Evolutionary conservation across 2,888 invertebrate species (phyloP).

Genomic region (Ferrisia virgata): DNA sequence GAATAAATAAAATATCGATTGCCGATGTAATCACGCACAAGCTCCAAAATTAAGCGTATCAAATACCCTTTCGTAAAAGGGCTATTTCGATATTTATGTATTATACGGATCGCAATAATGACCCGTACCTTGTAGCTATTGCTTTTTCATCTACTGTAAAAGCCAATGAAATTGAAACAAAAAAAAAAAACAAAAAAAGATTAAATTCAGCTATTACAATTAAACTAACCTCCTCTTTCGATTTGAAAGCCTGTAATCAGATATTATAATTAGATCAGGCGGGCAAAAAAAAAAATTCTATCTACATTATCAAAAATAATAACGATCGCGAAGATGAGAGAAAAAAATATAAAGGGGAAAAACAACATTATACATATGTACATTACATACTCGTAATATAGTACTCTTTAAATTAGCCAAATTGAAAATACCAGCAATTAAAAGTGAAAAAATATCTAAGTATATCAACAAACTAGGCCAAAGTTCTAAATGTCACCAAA

Average conservation of each 20-base stretch:
- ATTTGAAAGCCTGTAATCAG: conserved; percentile 63
- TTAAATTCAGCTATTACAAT: neutral
- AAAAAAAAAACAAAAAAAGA: no score
- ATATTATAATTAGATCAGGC: conserved; percentile 48
- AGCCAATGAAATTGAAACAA: no score
- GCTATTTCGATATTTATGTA: neutral
- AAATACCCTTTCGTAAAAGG: neutral
- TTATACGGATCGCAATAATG: neutral
- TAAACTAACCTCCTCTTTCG: conserved; percentile 69
- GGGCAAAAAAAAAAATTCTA: conserved; percentile 46
- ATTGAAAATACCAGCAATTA: neutral
- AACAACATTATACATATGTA: neutral
- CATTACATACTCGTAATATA: neutral
- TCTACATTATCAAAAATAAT: conserved; percentile 35
- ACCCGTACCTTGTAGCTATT: neutral
- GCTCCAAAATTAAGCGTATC: conserved; percentile 4
- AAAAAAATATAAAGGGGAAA: neutral
- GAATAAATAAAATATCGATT: conserved; percentile 21
- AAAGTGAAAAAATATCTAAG: neutral
- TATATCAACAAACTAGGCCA: neutral
- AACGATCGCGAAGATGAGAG: neutral
- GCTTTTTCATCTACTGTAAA: neutral
- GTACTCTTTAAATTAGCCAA: neutral
- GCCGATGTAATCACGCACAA: conserved; percentile 15
- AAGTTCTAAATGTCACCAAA: neutral